Base-by-base conservation (phyloP, 2,797 vertebrate species). In the Vipera ursinii region DNA sequence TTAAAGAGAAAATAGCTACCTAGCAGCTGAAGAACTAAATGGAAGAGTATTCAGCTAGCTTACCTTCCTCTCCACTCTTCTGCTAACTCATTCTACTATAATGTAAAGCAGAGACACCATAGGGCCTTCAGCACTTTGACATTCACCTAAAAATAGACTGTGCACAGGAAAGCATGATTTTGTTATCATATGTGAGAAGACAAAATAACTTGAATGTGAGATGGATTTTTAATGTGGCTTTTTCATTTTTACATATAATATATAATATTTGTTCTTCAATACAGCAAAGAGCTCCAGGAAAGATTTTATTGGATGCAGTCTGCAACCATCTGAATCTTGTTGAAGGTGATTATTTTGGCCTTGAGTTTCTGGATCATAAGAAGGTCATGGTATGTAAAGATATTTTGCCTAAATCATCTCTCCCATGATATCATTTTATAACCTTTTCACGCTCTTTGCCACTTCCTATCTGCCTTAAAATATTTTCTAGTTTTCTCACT, bases 331-430 rank as follows among this genome's bases (percentile, higher is more conserved):
- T 99, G 96, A 99, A 99, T 95, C 98, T 99, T 69, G 98, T 99
- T 20, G 99, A 99, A 97, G 99, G 99, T 0, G 99, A 99, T 97
- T 99, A 99, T 97, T 99, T 99, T 92, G 99, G 99, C 95, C 97
- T 99, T 92, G 99, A 99, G 97, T 99, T 98, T 97, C 98, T 98
- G 94, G 99, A 99, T 97, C 98, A 99, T 97, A 98, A 98, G 92
- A 99, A 99, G 96, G 99, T 99, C 97, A 99, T 97, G 98, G 99
- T 99, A 96, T 96, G 98, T 96, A 93, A 93, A 38, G 38, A 48
- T 0, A 60, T 93, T 0, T 38, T 89, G 92, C 86, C 93, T 89
- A 13, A 15, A 61, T 96, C n/a, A 4, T 94, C 32, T 51, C 48
- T 38, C 89, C 8, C 44, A 26, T 12, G 44, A 48, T 82, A 48